Evolutionary conservation across 2,888 invertebrate genomes (phyloP).

Genomic region (Hypena proboscidalis): DNA sequence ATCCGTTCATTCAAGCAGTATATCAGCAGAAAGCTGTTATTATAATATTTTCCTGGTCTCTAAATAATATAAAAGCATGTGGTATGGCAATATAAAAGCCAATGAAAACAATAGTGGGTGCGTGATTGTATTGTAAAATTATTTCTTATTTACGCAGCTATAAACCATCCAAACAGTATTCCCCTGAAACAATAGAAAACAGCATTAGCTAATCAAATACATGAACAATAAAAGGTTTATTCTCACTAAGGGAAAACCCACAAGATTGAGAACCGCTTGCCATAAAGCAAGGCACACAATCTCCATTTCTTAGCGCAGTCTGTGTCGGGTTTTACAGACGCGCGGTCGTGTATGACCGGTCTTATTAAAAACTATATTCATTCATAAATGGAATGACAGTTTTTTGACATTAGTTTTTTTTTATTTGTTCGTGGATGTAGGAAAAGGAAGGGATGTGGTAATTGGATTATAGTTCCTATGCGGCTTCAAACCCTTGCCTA

Average conservation of each 20-base stretch:
- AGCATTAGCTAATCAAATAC: constrained; percentile 36
- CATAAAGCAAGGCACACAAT: constrained; percentile 59
- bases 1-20: too few species aligned
- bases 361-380: constrained; percentile 18
- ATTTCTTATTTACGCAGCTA: constrained; percentile 5
- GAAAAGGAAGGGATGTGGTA: constrained; percentile 48
- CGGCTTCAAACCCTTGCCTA: constrained; percentile 65
- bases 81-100: neutral
- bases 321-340: constrained; percentile 48
- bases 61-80: too few species aligned
- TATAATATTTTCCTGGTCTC: too few species aligned
- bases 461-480: constrained; percentile 60
- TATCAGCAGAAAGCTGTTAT: too few species aligned
- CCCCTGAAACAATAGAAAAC: constrained; percentile 23
- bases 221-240: constrained; percentile 21
- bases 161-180: constrained; percentile 15
- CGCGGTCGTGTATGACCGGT: constrained; percentile 50
- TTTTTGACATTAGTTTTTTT: constrained; percentile 16
- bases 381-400: constrained; percentile 29
- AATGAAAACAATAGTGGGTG: constrained; percentile 8
- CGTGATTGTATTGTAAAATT: too few species aligned
- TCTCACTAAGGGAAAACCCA: constrained; percentile 34
- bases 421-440: constrained; percentile 16
- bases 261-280: constrained; percentile 64
- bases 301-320: constrained; percentile 47